A percentile compares a stretch with the other conserved stretches of the same genome.
phyloP scores from a whole-genome alignment of 23 tunicate genomes.

The Phallusia fumigata region DNA sequence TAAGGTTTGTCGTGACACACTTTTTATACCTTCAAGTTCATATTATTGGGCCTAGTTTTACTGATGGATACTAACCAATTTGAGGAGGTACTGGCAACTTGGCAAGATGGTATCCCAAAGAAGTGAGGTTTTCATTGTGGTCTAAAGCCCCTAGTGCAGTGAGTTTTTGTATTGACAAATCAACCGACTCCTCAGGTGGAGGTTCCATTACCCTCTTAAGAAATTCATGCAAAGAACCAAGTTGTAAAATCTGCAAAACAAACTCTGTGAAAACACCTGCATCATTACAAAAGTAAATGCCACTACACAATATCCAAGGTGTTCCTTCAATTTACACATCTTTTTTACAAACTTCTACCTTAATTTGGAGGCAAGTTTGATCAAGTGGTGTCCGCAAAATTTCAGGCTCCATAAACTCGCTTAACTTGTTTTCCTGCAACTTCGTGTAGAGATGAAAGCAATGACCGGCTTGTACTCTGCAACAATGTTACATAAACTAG shows the following conservation, averaged over 20 bases:
- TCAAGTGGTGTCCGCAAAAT: slow-evolving; percentile 80
- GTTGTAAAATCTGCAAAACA: slow-evolving; percentile 24
- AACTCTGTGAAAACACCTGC: no score
- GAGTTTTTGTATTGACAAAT: slow-evolving; percentile 63
- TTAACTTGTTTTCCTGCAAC: slow-evolving; percentile 53
- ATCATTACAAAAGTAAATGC: no score
- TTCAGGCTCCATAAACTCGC: slow-evolving; percentile 68
- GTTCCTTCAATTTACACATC: not conserved
- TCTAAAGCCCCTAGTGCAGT: slow-evolving; percentile 70
- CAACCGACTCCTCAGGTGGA: slow-evolving; percentile 52
- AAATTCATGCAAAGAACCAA: slow-evolving; percentile 64
- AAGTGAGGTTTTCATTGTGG: slow-evolving; percentile 46
- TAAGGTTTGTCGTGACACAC: no score
- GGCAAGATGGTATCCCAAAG: slow-evolving; percentile 80
- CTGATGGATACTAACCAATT: slow-evolving; percentile 28
- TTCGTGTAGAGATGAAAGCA: slow-evolving; percentile 74
- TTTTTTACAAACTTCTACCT: not conserved
- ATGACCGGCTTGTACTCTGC: slow-evolving; percentile 68
- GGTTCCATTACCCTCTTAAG: slow-evolving; percentile 52
- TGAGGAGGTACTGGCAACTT: slow-evolving; percentile 87
- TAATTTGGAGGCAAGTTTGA: slow-evolving; percentile 81
- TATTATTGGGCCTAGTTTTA: no score
- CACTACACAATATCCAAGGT: no score
- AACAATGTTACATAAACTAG: not conserved
- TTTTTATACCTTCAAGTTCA: no score